A percentile compares a stretch with the other conserved stretches of the same genome.
Conservation (phyloP, 2,797 vertebrate species). For the Oryzias sinensis region DNA sequence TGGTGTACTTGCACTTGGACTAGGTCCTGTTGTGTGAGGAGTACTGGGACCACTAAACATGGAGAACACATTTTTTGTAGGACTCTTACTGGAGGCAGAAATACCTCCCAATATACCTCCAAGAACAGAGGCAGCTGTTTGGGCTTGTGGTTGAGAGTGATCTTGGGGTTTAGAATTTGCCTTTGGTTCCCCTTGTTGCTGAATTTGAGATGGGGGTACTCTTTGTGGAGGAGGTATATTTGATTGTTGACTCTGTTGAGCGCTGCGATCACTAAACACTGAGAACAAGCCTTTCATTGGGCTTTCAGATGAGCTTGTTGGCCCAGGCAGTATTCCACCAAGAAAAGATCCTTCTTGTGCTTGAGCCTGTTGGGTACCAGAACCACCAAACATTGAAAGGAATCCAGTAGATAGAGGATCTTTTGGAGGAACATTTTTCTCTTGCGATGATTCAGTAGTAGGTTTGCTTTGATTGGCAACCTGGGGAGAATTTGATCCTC, state of each 20-base stretch:
- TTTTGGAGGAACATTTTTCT: slow-evolving; percentile 59
- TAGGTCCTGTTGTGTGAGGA: slow-evolving; percentile 45
- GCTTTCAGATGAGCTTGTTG: slow-evolving; percentile 64
- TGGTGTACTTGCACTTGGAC: slow-evolving; percentile 24
- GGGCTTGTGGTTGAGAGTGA: slow-evolving; percentile 50
- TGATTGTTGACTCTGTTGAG: slow-evolving; percentile 47
- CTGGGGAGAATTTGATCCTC: slow-evolving; percentile 51
- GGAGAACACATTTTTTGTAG: slow-evolving; percentile 71
- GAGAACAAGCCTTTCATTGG: slow-evolving; percentile 71
- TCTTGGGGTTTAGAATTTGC: slow-evolving; percentile 48
- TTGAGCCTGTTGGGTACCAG: slow-evolving; percentile 57
- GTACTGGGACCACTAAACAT: slow-evolving; percentile 63
- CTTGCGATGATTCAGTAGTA: slow-evolving; percentile 37
- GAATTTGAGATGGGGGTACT: slow-evolving; percentile 37
- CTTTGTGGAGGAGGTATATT: slow-evolving; percentile 33
- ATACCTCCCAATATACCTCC: slow-evolving; percentile 70
- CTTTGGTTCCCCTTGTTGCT: slow-evolving; percentile 32
- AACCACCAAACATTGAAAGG: slow-evolving; percentile 70
- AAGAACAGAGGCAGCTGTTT: slow-evolving; percentile 60
- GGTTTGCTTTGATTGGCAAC: slow-evolving; percentile 47
- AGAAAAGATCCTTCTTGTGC: slow-evolving; percentile 65
- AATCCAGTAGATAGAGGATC: slow-evolving; percentile 68
- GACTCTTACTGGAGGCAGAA: slow-evolving; percentile 64
- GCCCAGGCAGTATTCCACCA: slow-evolving; percentile 66
- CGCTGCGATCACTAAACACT: slow-evolving; percentile 59